Base-by-base conservation (phyloP, 2,797 vertebrate species). In the Brachyalestes nurse region DNA sequence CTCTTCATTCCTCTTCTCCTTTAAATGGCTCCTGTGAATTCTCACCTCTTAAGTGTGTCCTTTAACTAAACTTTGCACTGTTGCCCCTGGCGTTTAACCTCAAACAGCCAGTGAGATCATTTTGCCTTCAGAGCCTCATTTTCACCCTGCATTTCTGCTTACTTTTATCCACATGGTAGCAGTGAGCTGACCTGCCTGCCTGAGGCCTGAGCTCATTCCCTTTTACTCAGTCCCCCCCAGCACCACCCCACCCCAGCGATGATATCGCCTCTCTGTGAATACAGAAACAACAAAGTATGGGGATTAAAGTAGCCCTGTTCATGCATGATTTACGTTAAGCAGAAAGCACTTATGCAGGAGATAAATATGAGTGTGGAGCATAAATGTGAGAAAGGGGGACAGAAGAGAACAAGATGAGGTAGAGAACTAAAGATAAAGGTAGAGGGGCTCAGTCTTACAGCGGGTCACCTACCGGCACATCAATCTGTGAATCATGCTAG, bases 401-500 rank as follows among this genome's bases (percentile, higher is more conserved):
- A 69, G 16, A 71, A 67, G 61, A 34, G 72, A 49, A 71, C 49
- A 19, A 66, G 83, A 55, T 19, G 82, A 79, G 75, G 38, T 80
- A 49, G 83, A 53, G 49, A 83, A 77, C 8, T 51, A 16, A 8
- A 60, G 57, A 28, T 12, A 51, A 4, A 58, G 23, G 25, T 78
- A 34, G 65, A 66, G 28, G 34, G 38, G 9, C 55, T 28, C 16
- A 47, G 21, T 49, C 45, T 60, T 49, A 49, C 38, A 60, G 57
- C 53, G 45, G 21, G 6, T 57, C 45, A 23, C 13, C 47, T 69
- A 49, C 69, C 13, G 45, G 38, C 13, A 65, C 82, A 69, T 85
- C 65, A 69, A 82, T 88, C 70, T 77, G 61, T 83, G 85, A 72
- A 82, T 83, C 57, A 10, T 86, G 84, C 75, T 77, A 89, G 83